Base-by-base conservation (phyloP, 2,888 invertebrate genomes). In the Drosophila fungiperda region DNA sequence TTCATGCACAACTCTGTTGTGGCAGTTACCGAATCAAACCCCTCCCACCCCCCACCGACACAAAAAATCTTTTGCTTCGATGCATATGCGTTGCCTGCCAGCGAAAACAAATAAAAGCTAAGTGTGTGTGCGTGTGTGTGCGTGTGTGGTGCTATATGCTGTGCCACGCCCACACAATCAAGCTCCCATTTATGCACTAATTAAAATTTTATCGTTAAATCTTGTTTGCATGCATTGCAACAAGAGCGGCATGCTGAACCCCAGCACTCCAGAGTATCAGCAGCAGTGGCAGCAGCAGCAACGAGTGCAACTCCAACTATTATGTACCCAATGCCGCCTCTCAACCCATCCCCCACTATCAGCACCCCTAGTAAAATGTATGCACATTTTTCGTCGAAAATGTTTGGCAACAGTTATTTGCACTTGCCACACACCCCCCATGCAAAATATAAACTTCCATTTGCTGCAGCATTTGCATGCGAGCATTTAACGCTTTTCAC, bases 201-300 rank as follows among this genome's bases (percentile, higher is more conserved):
- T 87, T 87, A 87, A 87, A 87, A 87, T 87, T 87, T 87, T 87
- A 87, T 87, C 87, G 89, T 88, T 89, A 87, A 87, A 89, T 87
- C 90, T 87, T 87, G 90, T 89, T 89, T 89, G 90, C 88, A 83
- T 87, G 82, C 85, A 84, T 87, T 78, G 83, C 75, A 85, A 82
- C 81, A 87, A 78, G 45, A 45, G 80, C 81, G 72, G 74, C 73
- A 66, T 77, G 77, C 60, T 80, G 78, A 73, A 52, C 54, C 50
- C 80, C 49, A 35, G 42, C 52, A 59, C 63, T 67, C 60, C 53
- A 60, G 65, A 54, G 68, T 32, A 45, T 20, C 45, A 45, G 45
- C 42, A 45, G 12, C 1, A 36, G n/a, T 4, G 9, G n/a, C 12
- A 3, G 45, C 3, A 12, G 42, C 20, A 48, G 36, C 45, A 42